Base-by-base conservation (phyloP, 2,888 invertebrate species). In the Pterostichus niger region DNA sequence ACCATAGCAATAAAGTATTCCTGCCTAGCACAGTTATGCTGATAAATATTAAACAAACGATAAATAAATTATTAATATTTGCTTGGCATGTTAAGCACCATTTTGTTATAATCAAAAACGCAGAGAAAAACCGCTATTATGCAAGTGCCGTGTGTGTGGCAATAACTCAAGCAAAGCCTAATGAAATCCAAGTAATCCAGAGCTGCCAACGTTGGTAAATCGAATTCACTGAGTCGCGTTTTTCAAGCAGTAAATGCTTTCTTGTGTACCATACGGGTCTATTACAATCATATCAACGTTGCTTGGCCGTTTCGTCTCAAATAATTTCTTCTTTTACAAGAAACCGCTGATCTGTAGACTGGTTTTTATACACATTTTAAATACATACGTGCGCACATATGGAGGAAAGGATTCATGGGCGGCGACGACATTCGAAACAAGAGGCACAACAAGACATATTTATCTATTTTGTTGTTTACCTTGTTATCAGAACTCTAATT, bases 311-410 rank as follows among this genome's bases (percentile, higher is more conserved):
- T 81, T 81, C 54, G 56, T 73, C 73, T 81, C 54, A 73, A 71
- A 81, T 81, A 54, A 81, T 81, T 81, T 81, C 81, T 81, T 81
- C 81, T 81, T 78, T 81, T 81, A 52, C 81, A 73, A 73, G 81
- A 54, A 73, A 81, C 73, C 81, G 71, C 81, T 68, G 24, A 13
- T 46, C 15, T 9, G 15, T n/a, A 11, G 79, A 61, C 61, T 79
- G 64, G 61, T 61, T 79, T 71, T 71, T 71, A n/a, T 71, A 17
- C 35, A 64, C 64, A 11, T 64, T 35, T 35, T 64, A 64, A 64
- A 64, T 64, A 35, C 64, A 64, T 64, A 64, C 64, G 64, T 31
- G 31, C 17, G 59, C 31, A 49, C 49, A 49, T 10, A 49, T 13
- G 11, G 49, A 49, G 49, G 10, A 49, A 49, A 6, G 40, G 40